These are phyloP conservation scores for Xerus rutilus DNA, from an alignment of 2,797 vertebrate genomes.

Conservation along the genomic window DNA sequence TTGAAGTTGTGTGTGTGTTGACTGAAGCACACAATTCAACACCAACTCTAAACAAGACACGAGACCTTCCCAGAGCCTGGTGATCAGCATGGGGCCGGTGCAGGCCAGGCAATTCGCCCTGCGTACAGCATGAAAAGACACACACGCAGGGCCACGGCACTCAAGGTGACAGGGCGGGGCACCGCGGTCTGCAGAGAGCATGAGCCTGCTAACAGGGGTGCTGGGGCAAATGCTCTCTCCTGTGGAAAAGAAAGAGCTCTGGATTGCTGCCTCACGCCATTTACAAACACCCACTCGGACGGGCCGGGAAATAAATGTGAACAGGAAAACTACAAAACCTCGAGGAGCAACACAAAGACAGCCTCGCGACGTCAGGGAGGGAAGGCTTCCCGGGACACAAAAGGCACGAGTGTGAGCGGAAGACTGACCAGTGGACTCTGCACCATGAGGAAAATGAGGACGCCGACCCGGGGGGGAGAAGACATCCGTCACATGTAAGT, in stretches of 20 bases:
- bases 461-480: not conserved
- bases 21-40: slow-evolving; percentile 4
- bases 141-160: not conserved
- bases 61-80: not conserved
- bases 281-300: not conserved
- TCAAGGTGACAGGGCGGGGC: not conserved
- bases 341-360: not conserved
- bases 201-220: not conserved
- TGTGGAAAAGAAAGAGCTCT: not conserved
- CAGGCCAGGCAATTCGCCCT: not conserved
- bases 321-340: not conserved
- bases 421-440: not conserved
- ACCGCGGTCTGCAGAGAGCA: not conserved
- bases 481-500: not conserved
- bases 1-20: not conserved
- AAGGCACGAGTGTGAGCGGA: not conserved
- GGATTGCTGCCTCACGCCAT: not conserved
- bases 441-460: not conserved
- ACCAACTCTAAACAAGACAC: not conserved
- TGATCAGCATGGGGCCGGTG: not conserved
- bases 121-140: not conserved
- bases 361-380: not conserved
- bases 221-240: not conserved
- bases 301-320: not conserved
- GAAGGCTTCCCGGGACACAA: not conserved